A percentile compares a stretch with the other conserved stretches of the same genome.
Evolutionary conservation across 2,888 invertebrate species (phyloP).

Genomic region (Cerceris rybyensis): DNA sequence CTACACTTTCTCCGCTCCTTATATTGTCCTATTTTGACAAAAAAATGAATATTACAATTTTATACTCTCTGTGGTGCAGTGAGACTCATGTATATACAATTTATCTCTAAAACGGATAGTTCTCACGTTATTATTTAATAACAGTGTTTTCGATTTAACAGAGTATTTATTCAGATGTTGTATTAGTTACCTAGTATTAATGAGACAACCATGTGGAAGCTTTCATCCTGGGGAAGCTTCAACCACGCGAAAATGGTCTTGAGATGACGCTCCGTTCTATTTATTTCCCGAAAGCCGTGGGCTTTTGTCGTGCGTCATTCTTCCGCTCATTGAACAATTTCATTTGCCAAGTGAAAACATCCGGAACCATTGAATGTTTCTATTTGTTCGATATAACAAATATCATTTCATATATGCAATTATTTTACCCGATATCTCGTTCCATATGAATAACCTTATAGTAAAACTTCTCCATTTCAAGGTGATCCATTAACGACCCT

Average conservation of each 20-base stretch:
- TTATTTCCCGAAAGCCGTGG: conserved; percentile 52
- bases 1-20: too few species aligned
- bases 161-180: too few species aligned
- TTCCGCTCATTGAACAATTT: conserved; percentile 21
- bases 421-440: conserved; percentile 14
- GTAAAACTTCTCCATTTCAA: not conserved
- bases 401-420: conserved; percentile 6
- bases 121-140: too few species aligned
- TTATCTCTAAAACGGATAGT: too few species aligned
- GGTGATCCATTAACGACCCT: not conserved
- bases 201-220: not conserved
- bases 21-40: too few species aligned
- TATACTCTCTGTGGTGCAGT: too few species aligned
- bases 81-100: too few species aligned
- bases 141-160: too few species aligned
- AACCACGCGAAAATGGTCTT: conserved; percentile 27
- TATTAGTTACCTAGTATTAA: too few species aligned
- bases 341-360: conserved; percentile 44
- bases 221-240: conserved; percentile 7
- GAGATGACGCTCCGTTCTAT: conserved; percentile 18
- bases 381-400: not conserved
- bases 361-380: conserved; percentile 9
- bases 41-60: too few species aligned
- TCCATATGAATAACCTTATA: not conserved
- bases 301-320: conserved; percentile 31